Percentiles rank a stretch among this genome's conserved stretches.
Evolutionary conservation across 2,113 vertebrate species (phyloP).

Genomic region (Pseudolaguvia tuberculata): DNA sequence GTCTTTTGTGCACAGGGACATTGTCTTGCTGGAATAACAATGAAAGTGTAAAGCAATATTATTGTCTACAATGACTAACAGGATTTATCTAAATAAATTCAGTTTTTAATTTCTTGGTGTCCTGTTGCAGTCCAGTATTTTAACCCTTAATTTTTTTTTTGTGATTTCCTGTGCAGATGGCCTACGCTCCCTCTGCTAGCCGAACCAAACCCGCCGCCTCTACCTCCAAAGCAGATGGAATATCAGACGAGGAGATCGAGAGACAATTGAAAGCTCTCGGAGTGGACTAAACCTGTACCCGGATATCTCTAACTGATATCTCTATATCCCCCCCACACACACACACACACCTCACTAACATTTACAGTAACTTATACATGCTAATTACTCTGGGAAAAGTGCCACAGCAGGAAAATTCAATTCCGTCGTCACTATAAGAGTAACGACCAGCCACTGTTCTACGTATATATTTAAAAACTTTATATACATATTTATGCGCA

Average conservation of each 20-base stretch:
- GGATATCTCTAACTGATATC: slow-evolving; percentile 11
- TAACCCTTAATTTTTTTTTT: slow-evolving; percentile 5
- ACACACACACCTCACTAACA: slow-evolving; percentile 22
- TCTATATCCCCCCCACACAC: slow-evolving; percentile 8
- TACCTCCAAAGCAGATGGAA: slow-evolving; percentile 70
- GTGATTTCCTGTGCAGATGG: slow-evolving; percentile 69
- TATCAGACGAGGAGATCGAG: slow-evolving; percentile 86
- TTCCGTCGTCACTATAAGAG: not conserved
- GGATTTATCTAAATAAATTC: too few relatives aligned
- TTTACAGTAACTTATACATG: slow-evolving; percentile 24
- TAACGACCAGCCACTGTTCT: not conserved
- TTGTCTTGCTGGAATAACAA: too few relatives aligned
- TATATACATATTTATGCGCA: not conserved
- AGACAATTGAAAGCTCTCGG: slow-evolving; percentile 81
- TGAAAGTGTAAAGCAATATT: too few relatives aligned
- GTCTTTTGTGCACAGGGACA: too few relatives aligned
- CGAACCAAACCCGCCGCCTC: slow-evolving; percentile 74
- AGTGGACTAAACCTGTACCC: slow-evolving; percentile 70
- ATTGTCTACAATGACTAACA: too few relatives aligned
- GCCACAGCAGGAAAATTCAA: slow-evolving; percentile 36
- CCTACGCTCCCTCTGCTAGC: slow-evolving; percentile 76
- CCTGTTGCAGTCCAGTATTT: not conserved
- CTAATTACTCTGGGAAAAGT: slow-evolving; percentile 17
- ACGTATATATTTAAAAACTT: not conserved
- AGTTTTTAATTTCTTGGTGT: not conserved